Evolutionary conservation across 2,797 vertebrate genomes (phyloP).

Genomic region (Rhinatrema bivittatum): DNA sequence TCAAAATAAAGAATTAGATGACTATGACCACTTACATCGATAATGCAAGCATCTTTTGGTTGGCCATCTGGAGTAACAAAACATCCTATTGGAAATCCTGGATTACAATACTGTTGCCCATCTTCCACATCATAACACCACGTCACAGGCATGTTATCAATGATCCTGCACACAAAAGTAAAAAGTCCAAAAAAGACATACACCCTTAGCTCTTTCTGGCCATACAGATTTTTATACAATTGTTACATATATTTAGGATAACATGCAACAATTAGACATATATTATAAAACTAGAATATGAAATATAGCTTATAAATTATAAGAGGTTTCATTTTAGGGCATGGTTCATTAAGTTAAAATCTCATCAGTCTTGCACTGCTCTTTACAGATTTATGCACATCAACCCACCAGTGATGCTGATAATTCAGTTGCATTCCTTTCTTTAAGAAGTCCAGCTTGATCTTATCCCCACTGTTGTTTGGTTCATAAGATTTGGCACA

Average conservation of each 20-base stretch:
- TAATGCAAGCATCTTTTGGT: constrained; percentile 76
- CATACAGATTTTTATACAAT: neutral
- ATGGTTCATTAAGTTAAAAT: too few relatives aligned
- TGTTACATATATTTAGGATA: neutral
- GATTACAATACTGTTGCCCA: constrained; percentile 76
- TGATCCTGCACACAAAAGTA: constrained; percentile 60
- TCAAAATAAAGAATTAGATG: too few relatives aligned
- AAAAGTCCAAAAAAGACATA: constrained; percentile 18
- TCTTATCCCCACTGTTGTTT: constrained; percentile 31
- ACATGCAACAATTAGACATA: too few relatives aligned
- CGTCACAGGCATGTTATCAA: constrained; percentile 89
- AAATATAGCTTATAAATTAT: too few relatives aligned
- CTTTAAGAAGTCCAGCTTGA: constrained; percentile 77
- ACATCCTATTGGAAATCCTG: constrained; percentile 86
- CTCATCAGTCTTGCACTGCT: neutral
- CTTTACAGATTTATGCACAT: too few relatives aligned
- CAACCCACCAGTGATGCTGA: constrained; percentile 79
- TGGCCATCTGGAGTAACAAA: constrained; percentile 64
- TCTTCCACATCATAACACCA: constrained; percentile 85
- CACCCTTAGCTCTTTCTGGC: constrained; percentile 1
- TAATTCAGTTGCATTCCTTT: constrained; percentile 86
- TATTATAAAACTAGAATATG: neutral
- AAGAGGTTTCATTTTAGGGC: too few relatives aligned
- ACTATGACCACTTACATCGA: constrained; percentile 69
- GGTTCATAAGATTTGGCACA: constrained; percentile 67